phyloP scores from a whole-genome alignment of 2,113 vertebrate genomes.

The Passer domesticus region DNA sequence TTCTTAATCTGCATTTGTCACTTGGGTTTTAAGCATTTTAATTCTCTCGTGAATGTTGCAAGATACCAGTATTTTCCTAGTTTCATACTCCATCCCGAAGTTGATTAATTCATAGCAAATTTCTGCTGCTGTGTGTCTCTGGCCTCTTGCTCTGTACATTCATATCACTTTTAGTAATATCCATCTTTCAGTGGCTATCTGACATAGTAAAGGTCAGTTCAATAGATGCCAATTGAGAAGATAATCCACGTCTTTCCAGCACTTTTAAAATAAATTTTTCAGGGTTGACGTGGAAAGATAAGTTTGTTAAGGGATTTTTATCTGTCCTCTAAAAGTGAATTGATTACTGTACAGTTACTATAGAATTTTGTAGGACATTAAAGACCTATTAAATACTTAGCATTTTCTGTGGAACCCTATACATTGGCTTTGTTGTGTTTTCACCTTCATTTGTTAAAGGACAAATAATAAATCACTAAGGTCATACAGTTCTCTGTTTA shows the following conservation, averaged over 20 bases:
- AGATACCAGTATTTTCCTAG: background rate
- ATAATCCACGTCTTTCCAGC: background rate
- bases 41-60: background rate
- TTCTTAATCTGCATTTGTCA: background rate
- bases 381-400: background rate
- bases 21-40: background rate
- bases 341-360: background rate
- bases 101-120: background rate
- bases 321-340: background rate
- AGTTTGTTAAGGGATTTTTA: fast-evolving
- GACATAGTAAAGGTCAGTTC: background rate
- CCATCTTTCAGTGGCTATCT: background rate
- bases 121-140: background rate
- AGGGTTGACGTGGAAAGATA: background rate
- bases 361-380: background rate
- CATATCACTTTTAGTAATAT: background rate
- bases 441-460: background rate
- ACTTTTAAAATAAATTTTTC: background rate
- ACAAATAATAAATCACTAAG: background rate
- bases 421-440: background rate
- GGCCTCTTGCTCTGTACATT: background rate
- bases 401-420: background rate
- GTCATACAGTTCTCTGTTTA: background rate
- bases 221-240: background rate
- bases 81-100: background rate